Evolutionary conservation across 1,140 invertebrate species (phyloP).

Genomic region (Holcopasites calliopsidis): DNA sequence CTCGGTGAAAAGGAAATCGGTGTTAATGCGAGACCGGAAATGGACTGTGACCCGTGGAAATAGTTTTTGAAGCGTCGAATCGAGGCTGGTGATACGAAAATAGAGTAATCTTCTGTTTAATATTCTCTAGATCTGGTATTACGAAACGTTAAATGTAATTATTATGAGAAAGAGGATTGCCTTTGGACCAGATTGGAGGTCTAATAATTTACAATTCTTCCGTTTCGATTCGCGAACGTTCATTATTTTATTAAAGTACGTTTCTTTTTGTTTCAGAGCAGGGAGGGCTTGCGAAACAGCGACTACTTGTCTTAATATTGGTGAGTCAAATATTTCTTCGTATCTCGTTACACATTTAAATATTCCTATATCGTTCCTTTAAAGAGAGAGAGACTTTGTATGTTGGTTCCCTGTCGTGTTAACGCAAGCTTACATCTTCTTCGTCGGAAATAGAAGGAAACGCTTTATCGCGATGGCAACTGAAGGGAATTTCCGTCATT

Average conservation of each 20-base stretch:
- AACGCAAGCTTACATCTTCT: not conserved
- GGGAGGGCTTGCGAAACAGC: too few relatives aligned
- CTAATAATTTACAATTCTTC: too few relatives aligned
- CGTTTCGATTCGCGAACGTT: too few relatives aligned
- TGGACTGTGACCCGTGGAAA: constrained; percentile 4
- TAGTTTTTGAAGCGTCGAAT: not conserved
- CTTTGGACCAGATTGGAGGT: too few relatives aligned
- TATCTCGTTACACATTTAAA: not conserved
- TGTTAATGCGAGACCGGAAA: not conserved
- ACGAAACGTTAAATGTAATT: too few relatives aligned
- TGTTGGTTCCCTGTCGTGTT: not conserved
- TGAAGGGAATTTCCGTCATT: constrained; percentile 39
- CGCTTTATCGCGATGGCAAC: constrained; percentile 15
- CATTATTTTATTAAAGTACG: not conserved
- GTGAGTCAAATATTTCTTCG: constrained; percentile 11
- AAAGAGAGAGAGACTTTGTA: too few relatives aligned
- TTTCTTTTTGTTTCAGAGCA: constrained; percentile 3
- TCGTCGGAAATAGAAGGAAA: constrained; percentile 15
- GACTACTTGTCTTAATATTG: not conserved
- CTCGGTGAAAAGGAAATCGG: not conserved
- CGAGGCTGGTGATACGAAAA: too few relatives aligned
- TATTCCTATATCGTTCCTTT: too few relatives aligned
- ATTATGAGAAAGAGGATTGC: too few relatives aligned
- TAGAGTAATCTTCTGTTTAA: too few relatives aligned
- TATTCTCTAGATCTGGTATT: too few relatives aligned